These are phyloP conservation scores for Heterocephalus glaber DNA, from an alignment of 2,113 vertebrate species.

Conservation along the genomic window DNA sequence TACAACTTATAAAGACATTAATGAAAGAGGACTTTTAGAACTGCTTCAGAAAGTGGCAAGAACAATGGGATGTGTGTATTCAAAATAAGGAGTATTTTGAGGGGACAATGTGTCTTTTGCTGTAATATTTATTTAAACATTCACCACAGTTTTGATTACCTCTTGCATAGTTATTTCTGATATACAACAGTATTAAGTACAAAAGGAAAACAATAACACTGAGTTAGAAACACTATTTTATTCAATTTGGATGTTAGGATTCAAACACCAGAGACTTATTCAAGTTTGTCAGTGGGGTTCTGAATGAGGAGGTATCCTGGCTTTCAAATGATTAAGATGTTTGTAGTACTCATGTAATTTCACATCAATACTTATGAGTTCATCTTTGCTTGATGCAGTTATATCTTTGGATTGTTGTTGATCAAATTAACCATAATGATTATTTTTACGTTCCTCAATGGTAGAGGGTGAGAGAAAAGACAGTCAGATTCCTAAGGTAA, in stretches of 20 bases:
- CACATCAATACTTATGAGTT: not conserved
- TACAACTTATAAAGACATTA: not conserved
- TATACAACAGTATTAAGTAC: not conserved
- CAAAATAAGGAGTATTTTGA: not conserved
- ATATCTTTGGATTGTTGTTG: not conserved
- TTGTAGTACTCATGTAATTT: not conserved
- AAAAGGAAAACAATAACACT: not conserved
- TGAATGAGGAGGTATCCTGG: not conserved
- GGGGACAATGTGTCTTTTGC: not conserved
- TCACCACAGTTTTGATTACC: not conserved
- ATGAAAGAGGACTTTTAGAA: not conserved
- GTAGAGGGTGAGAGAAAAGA: not conserved
- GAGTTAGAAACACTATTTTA: not conserved
- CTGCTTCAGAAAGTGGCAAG: not conserved
- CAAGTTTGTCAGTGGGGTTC: not conserved
- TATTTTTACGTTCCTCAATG: not conserved
- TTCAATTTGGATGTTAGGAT: not conserved
- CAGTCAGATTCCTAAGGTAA: not conserved
- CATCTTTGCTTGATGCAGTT: not conserved
- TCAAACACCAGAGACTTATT: not conserved
- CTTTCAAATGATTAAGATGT: not conserved
- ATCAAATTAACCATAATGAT: not conserved
- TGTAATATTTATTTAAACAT: not conserved
- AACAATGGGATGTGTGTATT: not conserved
- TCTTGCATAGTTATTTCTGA: not conserved